These are phyloP conservation scores for Drosophila quadrilineata DNA, from an alignment of 1,140 invertebrate genomes.

Conservation along the genomic window DNA sequence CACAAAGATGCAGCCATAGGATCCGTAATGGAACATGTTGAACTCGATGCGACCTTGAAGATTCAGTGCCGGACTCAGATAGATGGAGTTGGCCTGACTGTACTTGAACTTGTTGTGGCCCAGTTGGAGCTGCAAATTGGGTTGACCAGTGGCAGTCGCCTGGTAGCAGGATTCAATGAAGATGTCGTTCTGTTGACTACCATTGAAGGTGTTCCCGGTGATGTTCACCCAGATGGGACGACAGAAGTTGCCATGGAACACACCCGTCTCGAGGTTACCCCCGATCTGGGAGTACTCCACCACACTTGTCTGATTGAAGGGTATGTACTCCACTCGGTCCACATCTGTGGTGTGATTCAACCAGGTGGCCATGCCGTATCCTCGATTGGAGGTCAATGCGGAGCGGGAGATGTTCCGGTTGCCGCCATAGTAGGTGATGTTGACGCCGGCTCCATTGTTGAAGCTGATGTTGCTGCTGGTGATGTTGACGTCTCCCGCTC, in stretches of 20 bases:
- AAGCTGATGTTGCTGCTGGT: slow-evolving; percentile 93
- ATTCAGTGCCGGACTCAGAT: slow-evolving; percentile 93
- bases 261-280: slow-evolving; percentile 91
- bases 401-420: slow-evolving; percentile 93
- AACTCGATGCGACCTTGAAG: slow-evolving; percentile 90
- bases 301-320: slow-evolving; percentile 91
- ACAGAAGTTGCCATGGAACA: slow-evolving; percentile 91
- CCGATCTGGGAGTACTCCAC: slow-evolving; percentile 93
- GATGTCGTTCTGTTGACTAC: slow-evolving; percentile 88
- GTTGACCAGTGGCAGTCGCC: slow-evolving; percentile 81
- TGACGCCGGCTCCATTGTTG: slow-evolving; percentile 95
- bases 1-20: slow-evolving; percentile 92
- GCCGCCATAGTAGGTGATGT: slow-evolving; percentile 95
- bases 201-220: slow-evolving; percentile 92
- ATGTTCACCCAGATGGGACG: slow-evolving; percentile 90
- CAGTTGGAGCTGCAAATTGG: slow-evolving; percentile 87
- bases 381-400: slow-evolving; percentile 89
- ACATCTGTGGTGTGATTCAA: slow-evolving; percentile 91
- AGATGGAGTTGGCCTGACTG: slow-evolving; percentile 89
- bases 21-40: slow-evolving; percentile 92
- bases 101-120: slow-evolving; percentile 92
- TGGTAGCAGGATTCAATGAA: slow-evolving; percentile 91
- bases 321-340: slow-evolving; percentile 86
- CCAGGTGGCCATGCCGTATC: slow-evolving; percentile 93
- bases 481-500: slow-evolving; percentile 95